A percentile compares a stretch with the other conserved stretches of the same genome.
These are phyloP conservation scores for Orchesella flavescens DNA, from an alignment of 2,888 invertebrate species.

Conservation along the genomic window DNA sequence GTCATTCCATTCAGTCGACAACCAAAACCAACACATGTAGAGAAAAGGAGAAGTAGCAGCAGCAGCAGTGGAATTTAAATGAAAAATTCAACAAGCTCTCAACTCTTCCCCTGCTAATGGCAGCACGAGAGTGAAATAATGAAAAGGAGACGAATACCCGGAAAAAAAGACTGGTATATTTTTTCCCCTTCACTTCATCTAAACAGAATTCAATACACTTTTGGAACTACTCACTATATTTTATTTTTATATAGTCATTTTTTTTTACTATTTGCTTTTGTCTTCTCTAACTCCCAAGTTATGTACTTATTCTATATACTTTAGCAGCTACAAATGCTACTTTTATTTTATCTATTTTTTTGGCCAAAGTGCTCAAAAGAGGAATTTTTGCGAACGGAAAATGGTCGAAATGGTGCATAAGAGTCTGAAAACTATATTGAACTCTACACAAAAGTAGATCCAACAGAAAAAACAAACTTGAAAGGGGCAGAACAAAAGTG, in stretches of 20 bases:
- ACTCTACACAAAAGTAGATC: too few relatives aligned
- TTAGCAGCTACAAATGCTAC: too few relatives aligned
- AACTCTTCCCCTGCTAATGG: too few relatives aligned
- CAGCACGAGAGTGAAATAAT: background rate
- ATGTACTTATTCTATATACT: background rate
- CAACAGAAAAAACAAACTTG: too few relatives aligned
- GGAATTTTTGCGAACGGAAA: too few relatives aligned
- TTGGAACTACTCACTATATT: background rate
- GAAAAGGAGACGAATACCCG: background rate
- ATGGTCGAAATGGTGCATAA: too few relatives aligned
- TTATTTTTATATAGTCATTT: slow-evolving; percentile 8
- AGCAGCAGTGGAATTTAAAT: background rate
- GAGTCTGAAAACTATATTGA: too few relatives aligned
- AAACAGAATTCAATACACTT: background rate
- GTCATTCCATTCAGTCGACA: too few relatives aligned
- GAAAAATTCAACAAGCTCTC: slow-evolving; percentile 11
- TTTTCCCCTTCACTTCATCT: background rate
- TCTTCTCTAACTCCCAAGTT: background rate
- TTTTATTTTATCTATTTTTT: too few relatives aligned
- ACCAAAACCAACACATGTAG: background rate
- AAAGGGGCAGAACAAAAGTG: too few relatives aligned
- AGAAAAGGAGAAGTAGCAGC: background rate
- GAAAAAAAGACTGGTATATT: slow-evolving; percentile 7
- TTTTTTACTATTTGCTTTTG: background rate
- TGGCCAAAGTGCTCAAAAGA: too few relatives aligned